phyloP scores from a whole-genome alignment of 30 jellyfish, hydroid and myxozoan species.

The Pseudorhiza aurosa region DNA sequence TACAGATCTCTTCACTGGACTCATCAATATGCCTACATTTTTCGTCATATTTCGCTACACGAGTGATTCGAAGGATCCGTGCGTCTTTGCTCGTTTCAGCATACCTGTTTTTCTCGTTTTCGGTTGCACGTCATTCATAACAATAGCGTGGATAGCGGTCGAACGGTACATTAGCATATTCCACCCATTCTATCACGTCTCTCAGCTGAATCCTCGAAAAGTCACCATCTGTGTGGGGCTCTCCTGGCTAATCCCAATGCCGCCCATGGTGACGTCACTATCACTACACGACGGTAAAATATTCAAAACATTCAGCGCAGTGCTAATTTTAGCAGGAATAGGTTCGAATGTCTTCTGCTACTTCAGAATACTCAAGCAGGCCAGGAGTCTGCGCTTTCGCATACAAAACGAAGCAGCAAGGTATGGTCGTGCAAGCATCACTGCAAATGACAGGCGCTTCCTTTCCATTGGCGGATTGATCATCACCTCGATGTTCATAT shows the following conservation, averaged over 20 bases:
- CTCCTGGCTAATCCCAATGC: constrained; percentile 14
- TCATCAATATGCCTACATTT: constrained; percentile 3
- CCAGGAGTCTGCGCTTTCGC: constrained; percentile 27
- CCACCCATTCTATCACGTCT: constrained; percentile 26
- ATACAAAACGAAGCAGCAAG: constrained; percentile 7
- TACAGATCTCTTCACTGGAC: constrained; percentile 41
- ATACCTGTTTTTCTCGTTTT: constrained; percentile 7
- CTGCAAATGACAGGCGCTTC: constrained; percentile 8
- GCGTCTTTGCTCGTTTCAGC: neutral
- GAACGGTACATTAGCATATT: constrained; percentile 49
- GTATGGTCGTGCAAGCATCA: neutral
- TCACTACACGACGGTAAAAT: neutral
- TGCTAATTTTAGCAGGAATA: neutral
- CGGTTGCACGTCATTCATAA: constrained; percentile 18
- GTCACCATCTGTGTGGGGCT: neutral
- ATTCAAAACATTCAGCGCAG: neutral
- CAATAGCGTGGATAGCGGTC: constrained; percentile 18
- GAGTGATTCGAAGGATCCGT: constrained; percentile 25
- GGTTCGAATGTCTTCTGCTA: constrained; percentile 5
- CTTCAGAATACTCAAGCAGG: neutral
- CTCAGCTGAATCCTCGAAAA: neutral
- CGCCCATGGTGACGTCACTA: neutral
- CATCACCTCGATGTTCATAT: constrained; percentile 2
- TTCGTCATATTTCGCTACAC: constrained; percentile 1
- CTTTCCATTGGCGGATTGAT: constrained; percentile 32